These are phyloP conservation scores for Pharmacophagus antenor DNA, from an alignment of 2,888 invertebrate species.

Conservation along the genomic window DNA sequence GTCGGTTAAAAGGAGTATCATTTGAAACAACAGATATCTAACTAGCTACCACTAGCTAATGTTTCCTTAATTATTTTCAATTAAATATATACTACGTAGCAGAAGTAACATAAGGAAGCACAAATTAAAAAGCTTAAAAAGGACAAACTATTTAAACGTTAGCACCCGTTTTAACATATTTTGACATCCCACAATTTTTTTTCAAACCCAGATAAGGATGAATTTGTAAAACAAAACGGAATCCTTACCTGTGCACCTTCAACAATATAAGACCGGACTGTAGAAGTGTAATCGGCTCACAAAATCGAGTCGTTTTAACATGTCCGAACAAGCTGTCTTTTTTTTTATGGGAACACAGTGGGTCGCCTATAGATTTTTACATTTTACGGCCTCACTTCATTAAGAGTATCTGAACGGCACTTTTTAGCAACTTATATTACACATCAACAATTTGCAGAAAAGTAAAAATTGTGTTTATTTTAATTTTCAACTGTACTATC, in stretches of 20 bases:
- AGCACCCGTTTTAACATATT: constrained; percentile 16
- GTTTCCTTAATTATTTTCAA: too few relatives aligned
- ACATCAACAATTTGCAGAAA: constrained; percentile 46
- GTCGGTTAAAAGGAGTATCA: too few relatives aligned
- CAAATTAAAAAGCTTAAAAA: too few relatives aligned
- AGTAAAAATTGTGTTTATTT: constrained; percentile 8
- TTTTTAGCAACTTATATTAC: constrained; percentile 59
- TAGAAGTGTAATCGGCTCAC: constrained; percentile 68
- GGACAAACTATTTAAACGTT: constrained; percentile 1
- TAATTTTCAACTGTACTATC: neutral
- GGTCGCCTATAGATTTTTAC: constrained; percentile 69
- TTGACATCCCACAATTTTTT: constrained; percentile 17
- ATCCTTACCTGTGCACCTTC: constrained; percentile 50
- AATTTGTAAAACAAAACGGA: constrained; percentile 65
- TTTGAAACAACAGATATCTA: too few relatives aligned
- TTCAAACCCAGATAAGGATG: constrained; percentile 48
- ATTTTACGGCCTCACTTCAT: constrained; percentile 72
- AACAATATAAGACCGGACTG: constrained; percentile 42
- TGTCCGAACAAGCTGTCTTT: constrained; percentile 71
- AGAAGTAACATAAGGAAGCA: neutral
- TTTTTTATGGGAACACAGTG: constrained; percentile 60
- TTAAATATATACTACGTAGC: neutral
- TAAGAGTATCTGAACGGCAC: constrained; percentile 57
- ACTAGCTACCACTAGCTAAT: too few relatives aligned
- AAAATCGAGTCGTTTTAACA: constrained; percentile 71